A percentile compares a stretch with the other conserved stretches of the same genome.
Evolutionary conservation across 2,888 invertebrate species (phyloP).

Genomic region (Embidobia sp.): DNA sequence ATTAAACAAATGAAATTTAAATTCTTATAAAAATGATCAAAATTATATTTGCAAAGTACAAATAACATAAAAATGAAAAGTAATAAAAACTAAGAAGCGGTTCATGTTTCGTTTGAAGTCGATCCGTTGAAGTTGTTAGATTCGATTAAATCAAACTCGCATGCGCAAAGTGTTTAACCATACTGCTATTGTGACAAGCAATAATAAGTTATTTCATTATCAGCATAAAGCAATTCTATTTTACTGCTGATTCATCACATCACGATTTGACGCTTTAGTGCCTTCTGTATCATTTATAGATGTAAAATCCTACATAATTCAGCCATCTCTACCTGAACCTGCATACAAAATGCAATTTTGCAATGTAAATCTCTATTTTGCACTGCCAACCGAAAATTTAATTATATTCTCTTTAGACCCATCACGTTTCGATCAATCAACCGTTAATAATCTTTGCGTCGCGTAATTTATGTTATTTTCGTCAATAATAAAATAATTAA

Average conservation of each 20-base stretch:
- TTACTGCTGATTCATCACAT: slow-evolving; percentile 49
- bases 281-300: slow-evolving; percentile 52
- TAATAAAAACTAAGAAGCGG: no score
- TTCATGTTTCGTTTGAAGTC: no score
- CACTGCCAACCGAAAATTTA: slow-evolving; percentile 46
- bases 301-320: slow-evolving; percentile 56
- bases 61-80: no score
- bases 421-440: slow-evolving; percentile 29
- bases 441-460: slow-evolving; percentile 25
- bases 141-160: slow-evolving; percentile 24
- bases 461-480: slow-evolving; percentile 12
- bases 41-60: no score
- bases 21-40: no score
- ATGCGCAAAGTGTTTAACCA: slow-evolving; percentile 13
- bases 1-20: no score
- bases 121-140: no score
- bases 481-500: slow-evolving; percentile 9
- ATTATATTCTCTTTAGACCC: slow-evolving; percentile 44
- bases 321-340: slow-evolving; percentile 15
- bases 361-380: slow-evolving; percentile 53
- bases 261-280: slow-evolving; percentile 41
- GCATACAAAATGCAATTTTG: slow-evolving; percentile 52
- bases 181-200: slow-evolving; percentile 26
- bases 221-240: slow-evolving; percentile 50
- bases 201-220: slow-evolving; percentile 50